Evolutionary conservation across 2,888 invertebrate species (phyloP).

Genomic region (Tupiocoris notatus): DNA sequence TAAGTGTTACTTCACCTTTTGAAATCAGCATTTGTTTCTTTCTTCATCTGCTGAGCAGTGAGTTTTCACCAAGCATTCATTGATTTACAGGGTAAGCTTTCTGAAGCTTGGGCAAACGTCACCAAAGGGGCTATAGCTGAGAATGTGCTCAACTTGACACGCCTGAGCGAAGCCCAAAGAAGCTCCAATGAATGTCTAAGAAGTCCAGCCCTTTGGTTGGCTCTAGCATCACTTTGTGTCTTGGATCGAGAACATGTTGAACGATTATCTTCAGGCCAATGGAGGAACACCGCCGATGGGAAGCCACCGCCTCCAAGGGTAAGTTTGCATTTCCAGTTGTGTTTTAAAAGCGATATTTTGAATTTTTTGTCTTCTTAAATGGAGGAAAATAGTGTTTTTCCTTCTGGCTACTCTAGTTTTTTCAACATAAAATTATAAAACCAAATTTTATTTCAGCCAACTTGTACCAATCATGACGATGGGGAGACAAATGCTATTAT

Average conservation of each 20-base stretch:
- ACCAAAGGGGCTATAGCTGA: constrained; percentile 86
- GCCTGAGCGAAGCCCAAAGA: constrained; percentile 72
- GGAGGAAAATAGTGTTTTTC: neutral
- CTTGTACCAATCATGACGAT: constrained; percentile 96
- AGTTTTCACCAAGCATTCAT: too few relatives aligned
- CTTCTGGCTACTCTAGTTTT: neutral
- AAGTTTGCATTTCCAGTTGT: too few relatives aligned
- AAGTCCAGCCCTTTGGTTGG: constrained; percentile 85
- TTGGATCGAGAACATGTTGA: constrained; percentile 89
- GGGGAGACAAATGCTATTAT: constrained; percentile 88
- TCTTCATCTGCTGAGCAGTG: too few relatives aligned
- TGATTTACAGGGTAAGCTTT: constrained; percentile 75
- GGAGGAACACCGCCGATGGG: constrained; percentile 62
- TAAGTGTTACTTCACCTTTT: constrained; percentile 56
- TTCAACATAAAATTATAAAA: neutral
- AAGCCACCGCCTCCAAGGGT: constrained; percentile 53
- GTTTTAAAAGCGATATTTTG: neutral
- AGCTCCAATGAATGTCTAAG: constrained; percentile 75
- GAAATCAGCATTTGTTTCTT: neutral
- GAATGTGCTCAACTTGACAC: constrained; percentile 79
- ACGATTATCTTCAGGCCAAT: constrained; percentile 72
- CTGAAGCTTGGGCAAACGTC: constrained; percentile 79
- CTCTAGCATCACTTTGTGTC: constrained; percentile 88
- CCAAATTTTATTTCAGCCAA: constrained; percentile 64
- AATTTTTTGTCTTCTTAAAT: neutral